phyloP scores from a whole-genome alignment of 2,113 vertebrate genomes.

The Pelusios castaneus region DNA sequence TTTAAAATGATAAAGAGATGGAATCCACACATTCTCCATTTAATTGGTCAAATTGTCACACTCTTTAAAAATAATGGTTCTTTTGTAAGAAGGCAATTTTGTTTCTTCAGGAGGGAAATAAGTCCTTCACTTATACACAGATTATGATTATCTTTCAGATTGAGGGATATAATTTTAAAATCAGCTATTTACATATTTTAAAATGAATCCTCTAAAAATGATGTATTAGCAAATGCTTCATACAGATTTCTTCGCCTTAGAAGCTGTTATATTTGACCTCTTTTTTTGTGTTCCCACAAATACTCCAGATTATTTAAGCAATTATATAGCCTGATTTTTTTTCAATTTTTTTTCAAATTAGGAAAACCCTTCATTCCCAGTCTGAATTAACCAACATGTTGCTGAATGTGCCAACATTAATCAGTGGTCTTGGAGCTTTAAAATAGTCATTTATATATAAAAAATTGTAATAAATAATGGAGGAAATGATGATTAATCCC shows the following conservation, averaged over 20 bases:
- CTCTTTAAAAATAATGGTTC: neutral
- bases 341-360: neutral
- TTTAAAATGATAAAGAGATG: neutral
- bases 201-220: neutral
- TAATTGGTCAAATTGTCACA: neutral
- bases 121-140: neutral
- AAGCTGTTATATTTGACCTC: neutral
- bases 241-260: neutral
- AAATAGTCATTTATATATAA: neutral
- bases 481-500: fast-evolving
- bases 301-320: neutral
- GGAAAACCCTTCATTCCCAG: neutral
- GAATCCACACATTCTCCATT: fast-evolving
- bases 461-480: neutral
- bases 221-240: neutral
- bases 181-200: neutral
- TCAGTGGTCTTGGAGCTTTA: neutral
- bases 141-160: neutral
- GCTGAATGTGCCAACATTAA: neutral
- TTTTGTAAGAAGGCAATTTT: neutral
- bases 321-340: neutral
- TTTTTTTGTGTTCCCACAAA: neutral
- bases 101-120: neutral
- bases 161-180: neutral
- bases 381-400: neutral